Base-by-base conservation (phyloP, 2,797 vertebrate species). In the Urosaurus nigricauda region DNA sequence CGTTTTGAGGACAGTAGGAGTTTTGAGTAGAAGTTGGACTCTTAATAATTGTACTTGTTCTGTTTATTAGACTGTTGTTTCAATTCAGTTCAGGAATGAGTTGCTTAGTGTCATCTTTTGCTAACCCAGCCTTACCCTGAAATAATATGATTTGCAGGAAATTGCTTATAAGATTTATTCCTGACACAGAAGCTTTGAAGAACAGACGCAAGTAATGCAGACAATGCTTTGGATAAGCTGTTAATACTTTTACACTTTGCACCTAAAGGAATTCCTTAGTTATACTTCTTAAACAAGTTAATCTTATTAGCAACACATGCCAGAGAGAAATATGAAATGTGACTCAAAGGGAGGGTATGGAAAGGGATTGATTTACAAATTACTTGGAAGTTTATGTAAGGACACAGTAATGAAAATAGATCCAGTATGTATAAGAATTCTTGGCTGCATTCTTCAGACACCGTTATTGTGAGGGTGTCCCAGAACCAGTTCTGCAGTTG, bases 361-460 rank as follows among this genome's bases (percentile, higher is more conserved):
- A 92, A 86, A 4, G 58, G 12, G 21, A 73, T 91, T 89, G 0
- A 75, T 37, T 19, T 83, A 56, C 70, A 85, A 68, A 87, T 92
- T 90, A 56, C 11, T 90, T 90, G 21, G 58, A 86, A 92, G 63
- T 91, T 92, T 84, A 21, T 87, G 2, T 91, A 79, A 92, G 56
- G 87, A 73, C 65, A 71, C 26, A 26, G 1, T 89, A 70, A 73
- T 79, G 83, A 87, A 88, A 87, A 92, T 88, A 85, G 29, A 85
- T 89, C 71, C 90, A 88, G 17, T 3, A 56, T 71, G 14, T 1
- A 9, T 79, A 63, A 63, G 40, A 73, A 80, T 73, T 84, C 68
- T 21, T 65, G 47, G 51, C 47, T 37, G 35, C 51, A 40, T 89
- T 91, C 74, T 89, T n/a, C 29, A 58, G 9, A 32, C 83, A 60